phyloP scores from a whole-genome alignment of 1,140 invertebrate species.

The Cydia pomonella region DNA sequence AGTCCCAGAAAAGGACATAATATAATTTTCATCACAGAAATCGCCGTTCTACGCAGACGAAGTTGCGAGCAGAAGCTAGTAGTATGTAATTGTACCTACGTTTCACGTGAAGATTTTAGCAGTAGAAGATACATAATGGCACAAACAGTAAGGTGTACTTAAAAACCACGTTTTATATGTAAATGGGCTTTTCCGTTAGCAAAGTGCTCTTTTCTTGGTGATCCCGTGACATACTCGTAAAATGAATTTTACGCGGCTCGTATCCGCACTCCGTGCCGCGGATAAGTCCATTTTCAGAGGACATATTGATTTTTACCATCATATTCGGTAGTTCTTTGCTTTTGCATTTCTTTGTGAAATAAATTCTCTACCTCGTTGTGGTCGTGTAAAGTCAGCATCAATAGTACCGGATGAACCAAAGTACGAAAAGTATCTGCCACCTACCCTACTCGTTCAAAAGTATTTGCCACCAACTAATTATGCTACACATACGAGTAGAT shows the following conservation, averaged over 20 bases:
- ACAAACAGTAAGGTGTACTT: conserved; percentile 34
- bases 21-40: too few relatives aligned
- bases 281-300: conserved; percentile 30
- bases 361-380: background rate
- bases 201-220: conserved; percentile 54
- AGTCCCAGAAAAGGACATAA: too few relatives aligned
- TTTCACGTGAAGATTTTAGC: conserved; percentile 6
- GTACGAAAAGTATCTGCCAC: too few relatives aligned
- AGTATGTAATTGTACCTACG: background rate
- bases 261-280: conserved; percentile 41
- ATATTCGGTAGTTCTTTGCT: background rate
- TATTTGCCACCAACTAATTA: too few relatives aligned
- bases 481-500: too few relatives aligned
- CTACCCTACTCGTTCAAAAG: too few relatives aligned
- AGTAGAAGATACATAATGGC: conserved; percentile 19
- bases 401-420: too few relatives aligned
- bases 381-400: too few relatives aligned
- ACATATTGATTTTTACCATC: conserved; percentile 1
- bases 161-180: conserved; percentile 52
- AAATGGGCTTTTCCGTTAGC: conserved; percentile 54
- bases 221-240: conserved; percentile 53
- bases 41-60: too few relatives aligned
- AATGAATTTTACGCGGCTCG: conserved; percentile 55
- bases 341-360: background rate
- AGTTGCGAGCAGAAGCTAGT: background rate